Conservation (phyloP, 1,140 invertebrate genomes). For the Apis dorsata region DNA sequence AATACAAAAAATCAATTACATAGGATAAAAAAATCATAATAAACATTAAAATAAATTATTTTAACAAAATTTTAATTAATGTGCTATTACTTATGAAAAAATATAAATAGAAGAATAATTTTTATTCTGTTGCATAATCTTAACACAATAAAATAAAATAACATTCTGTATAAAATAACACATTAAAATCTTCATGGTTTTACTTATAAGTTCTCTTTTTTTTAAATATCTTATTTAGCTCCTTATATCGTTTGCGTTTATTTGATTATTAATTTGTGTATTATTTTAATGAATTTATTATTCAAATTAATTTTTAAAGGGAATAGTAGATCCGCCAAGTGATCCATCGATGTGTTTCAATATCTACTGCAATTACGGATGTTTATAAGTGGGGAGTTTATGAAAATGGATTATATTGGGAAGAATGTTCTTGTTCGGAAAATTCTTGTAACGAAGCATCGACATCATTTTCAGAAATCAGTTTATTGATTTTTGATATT, state of each 20-base stretch:
- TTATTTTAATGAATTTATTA: conserved; percentile 84
- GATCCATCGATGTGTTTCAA: conserved; percentile 92
- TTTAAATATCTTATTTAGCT: neutral
- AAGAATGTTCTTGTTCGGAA: conserved; percentile 95
- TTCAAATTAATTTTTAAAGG: conserved; percentile 79
- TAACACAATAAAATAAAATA: conserved; percentile 73
- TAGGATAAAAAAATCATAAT: too few species aligned
- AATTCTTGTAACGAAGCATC: conserved; percentile 88
- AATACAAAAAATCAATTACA: too few species aligned
- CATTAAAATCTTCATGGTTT: conserved; percentile 92
- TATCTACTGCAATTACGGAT: conserved; percentile 92
- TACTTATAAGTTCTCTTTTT: conserved; percentile 86
- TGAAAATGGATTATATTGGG: conserved; percentile 96
- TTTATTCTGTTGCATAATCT: too few species aligned
- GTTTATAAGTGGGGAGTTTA: conserved; percentile 97
- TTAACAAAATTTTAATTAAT: too few species aligned
- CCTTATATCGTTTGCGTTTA: too few species aligned
- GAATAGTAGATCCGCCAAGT: conserved; percentile 93
- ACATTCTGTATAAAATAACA: conserved; percentile 93
- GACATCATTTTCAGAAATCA: conserved; percentile 12
- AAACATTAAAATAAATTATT: too few species aligned
- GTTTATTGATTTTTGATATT: neutral
- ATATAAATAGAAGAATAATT: too few species aligned
- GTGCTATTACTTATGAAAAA: too few species aligned
- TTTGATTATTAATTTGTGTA: neutral